These are phyloP conservation scores for Leucoptera coffeella DNA, from an alignment of 2,888 invertebrate species.

Conservation along the genomic window DNA sequence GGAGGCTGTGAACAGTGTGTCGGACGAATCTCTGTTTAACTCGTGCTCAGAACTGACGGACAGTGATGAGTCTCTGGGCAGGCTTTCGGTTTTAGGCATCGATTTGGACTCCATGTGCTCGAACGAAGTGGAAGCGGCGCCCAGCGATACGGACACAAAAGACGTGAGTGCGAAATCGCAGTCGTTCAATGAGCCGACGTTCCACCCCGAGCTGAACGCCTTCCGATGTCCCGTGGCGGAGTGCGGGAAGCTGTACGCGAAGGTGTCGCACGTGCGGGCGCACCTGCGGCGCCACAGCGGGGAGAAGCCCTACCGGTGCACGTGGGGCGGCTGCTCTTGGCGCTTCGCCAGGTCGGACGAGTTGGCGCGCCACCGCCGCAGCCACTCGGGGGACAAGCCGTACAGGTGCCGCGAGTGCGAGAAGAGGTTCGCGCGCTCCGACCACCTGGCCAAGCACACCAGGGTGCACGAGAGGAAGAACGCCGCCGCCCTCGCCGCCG, in stretches of 20 bases:
- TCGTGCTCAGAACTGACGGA: conserved; percentile 17
- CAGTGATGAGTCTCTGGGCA: conserved; percentile 11
- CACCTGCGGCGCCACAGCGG: conserved; percentile 82
- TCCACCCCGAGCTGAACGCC: conserved; percentile 43
- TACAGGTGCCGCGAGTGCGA: conserved; percentile 84
- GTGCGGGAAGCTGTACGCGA: conserved; percentile 79
- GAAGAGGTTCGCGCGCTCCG: conserved; percentile 87
- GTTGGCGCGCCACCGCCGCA: conserved; percentile 83
- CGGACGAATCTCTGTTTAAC: conserved; percentile 18
- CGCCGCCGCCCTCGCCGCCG: conserved; percentile 23
- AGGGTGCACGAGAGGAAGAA: conserved; percentile 71
- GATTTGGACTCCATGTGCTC: conserved; percentile 16
- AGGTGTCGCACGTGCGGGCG: conserved; percentile 85
- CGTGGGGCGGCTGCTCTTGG: conserved; percentile 82
- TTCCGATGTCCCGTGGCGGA: conserved; percentile 65
- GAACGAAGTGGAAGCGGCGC: conserved; percentile 14
- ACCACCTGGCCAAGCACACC: conserved; percentile 89
- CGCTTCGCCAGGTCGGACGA: conserved; percentile 93
- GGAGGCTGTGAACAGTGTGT: conserved; percentile 23
- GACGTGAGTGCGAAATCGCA: conserved; percentile 14
- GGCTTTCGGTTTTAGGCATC: conserved; percentile 14
- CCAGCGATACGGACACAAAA: no score
- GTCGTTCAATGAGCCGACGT: conserved; percentile 34
- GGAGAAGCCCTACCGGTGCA: conserved; percentile 68
- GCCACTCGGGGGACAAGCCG: conserved; percentile 93